Base-by-base conservation (phyloP, 2,113 vertebrate genomes). In the Lamprologus tigripictilis region DNA sequence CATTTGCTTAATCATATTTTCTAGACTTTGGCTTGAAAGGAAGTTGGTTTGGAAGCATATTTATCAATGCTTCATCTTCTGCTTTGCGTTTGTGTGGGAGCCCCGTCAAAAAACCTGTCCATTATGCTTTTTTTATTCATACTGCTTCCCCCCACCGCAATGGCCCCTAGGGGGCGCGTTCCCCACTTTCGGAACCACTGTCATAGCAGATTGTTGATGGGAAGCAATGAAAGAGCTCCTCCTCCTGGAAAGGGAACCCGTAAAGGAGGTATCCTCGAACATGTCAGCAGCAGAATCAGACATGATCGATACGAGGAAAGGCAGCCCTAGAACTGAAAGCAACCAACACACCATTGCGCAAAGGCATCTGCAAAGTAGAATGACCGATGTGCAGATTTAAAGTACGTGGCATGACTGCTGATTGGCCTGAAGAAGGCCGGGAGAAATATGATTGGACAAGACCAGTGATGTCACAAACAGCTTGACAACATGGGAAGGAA, bases 141-240 rank as follows among this genome's bases (percentile, higher is more conserved):
- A 33, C 28, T 10, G 28, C 57, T 0, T 33, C 3, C 2, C 2
- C 5, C 16, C 58, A 17, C 5, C 2, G 9, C 58, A 33, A 33
- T 3, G 28, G 28, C 58, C 2, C 0, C 23, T 2, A 57, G 23
- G 7, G 23, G 55, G 23, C 0, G 3, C 8, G 1, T 0, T 10
- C 16, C 28, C 58, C 0, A 33, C 28, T 63, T 63, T 63, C 0
- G 3, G 28, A 63, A 63, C 2, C 28, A 63, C 58, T 33, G 16
- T 61, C 57, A 61, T 1, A 33, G 57, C 57, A 61, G 16, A 61
- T 61, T 61, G 8, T 31, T 33, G 16, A 61, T 33, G 9, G 16
- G 57, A 33, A 61, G 57, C 28, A 61, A 33, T 61, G 5, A 31
- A 63, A 63, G 28, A 7, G 58, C 3, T 63, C 16, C 58, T 33